phyloP scores from a whole-genome alignment of 2,797 vertebrate species.

The Vultur gryphus region DNA sequence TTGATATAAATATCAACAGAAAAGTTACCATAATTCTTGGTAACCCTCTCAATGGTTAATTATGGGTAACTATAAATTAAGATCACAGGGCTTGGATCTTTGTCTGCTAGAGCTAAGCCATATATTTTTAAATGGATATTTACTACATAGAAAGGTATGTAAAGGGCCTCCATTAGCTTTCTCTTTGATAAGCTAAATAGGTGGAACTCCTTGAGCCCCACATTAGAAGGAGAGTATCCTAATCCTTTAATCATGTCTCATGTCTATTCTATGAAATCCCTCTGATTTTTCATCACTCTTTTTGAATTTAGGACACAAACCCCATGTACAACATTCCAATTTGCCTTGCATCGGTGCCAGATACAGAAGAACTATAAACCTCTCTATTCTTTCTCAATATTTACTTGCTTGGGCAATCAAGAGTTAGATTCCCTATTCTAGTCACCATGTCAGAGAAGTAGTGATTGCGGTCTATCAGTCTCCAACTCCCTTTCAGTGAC shows the following conservation, averaged over 20 bases:
- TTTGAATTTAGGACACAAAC: background rate
- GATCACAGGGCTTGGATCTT: background rate
- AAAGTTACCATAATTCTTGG: background rate
- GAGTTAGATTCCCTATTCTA: background rate
- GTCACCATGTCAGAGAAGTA: background rate
- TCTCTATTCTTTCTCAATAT: background rate
- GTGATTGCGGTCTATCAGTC: background rate
- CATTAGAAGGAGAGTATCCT: background rate
- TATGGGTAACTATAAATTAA: background rate
- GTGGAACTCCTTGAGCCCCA: background rate
- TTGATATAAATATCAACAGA: background rate
- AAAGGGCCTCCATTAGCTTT: background rate
- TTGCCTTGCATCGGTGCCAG: background rate
- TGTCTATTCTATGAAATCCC: background rate
- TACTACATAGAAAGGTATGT: background rate
- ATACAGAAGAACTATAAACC: background rate
- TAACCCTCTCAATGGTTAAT: background rate
- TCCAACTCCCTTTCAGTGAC: background rate
- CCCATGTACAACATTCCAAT: background rate
- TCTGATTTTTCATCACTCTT: background rate
- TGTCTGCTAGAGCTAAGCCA: background rate
- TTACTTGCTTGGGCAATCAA: background rate
- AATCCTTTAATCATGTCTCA: background rate
- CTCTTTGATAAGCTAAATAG: conserved; percentile 14
- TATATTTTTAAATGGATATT: background rate